These are phyloP conservation scores for Falco punctatus DNA, from an alignment of 2,113 vertebrate species.

Conservation along the genomic window DNA sequence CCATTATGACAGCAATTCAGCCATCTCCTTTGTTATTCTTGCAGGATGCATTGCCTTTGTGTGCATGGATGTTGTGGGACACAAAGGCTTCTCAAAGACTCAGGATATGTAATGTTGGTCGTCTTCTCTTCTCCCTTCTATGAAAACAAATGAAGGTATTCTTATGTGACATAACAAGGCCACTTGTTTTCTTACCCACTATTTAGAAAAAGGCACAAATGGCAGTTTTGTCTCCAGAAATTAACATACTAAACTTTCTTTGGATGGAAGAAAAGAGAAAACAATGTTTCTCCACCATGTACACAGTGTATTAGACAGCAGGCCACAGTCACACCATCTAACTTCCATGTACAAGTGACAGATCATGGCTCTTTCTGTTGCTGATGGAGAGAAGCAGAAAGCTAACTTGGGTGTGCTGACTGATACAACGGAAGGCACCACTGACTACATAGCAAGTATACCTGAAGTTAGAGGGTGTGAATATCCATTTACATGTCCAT, in stretches of 20 bases:
- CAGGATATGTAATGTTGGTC: not conserved
- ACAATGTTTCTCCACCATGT: not conserved
- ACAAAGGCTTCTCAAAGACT: not conserved
- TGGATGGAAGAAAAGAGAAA: not conserved
- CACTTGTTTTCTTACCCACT: not conserved
- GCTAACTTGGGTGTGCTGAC: not conserved
- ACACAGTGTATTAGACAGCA: not conserved
- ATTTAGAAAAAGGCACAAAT: not conserved
- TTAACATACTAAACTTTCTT: not conserved
- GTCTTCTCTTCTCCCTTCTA: not conserved
- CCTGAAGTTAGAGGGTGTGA: not conserved
- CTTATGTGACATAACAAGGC: not conserved
- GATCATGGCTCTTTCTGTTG: not conserved
- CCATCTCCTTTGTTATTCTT: not conserved
- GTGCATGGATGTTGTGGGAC: not conserved
- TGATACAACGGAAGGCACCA: not conserved
- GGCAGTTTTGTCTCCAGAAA: not conserved
- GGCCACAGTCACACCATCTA: not conserved
- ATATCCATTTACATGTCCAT: not conserved
- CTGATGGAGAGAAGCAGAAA: not conserved
- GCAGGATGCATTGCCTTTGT: not conserved
- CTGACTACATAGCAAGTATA: not conserved
- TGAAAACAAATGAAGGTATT: not conserved
- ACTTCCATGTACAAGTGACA: not conserved
- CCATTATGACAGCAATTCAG: not conserved